A percentile compares a stretch with the other conserved stretches of the same genome.
phyloP scores from a whole-genome alignment of 2,797 vertebrate genomes.

The Microctenopoma stevenorrisi region DNA sequence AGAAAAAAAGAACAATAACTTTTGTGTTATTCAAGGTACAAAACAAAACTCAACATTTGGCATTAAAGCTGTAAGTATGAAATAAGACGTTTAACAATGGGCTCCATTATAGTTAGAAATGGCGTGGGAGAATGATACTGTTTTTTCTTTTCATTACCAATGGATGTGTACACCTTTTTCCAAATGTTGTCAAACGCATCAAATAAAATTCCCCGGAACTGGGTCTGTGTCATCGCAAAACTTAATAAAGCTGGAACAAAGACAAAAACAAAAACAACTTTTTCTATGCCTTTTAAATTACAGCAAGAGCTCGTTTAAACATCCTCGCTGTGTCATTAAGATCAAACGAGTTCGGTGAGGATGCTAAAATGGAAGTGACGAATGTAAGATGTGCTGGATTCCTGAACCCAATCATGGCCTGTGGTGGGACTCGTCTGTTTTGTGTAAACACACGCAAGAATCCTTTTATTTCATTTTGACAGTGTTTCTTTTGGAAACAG shows the following conservation, averaged over 20 bases:
- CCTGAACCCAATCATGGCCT: slow-evolving; percentile 23
- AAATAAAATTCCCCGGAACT: neutral
- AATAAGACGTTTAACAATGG: slow-evolving; percentile 23
- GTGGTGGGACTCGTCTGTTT: slow-evolving; percentile 29
- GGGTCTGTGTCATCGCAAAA: neutral
- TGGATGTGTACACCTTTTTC: neutral
- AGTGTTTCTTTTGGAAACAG: slow-evolving; percentile 6
- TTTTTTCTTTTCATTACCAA: slow-evolving; percentile 4
- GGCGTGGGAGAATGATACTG: slow-evolving; percentile 7
- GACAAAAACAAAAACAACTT: slow-evolving; percentile 1
- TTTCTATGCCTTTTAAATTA: neutral
- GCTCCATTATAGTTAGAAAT: slow-evolving; percentile 13
- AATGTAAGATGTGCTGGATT: slow-evolving; percentile 25
- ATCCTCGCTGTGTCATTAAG: slow-evolving; percentile 4
- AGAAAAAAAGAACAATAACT: slow-evolving; percentile 55
- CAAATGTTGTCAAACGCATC: neutral
- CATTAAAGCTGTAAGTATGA: slow-evolving; percentile 21
- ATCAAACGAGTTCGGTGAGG: slow-evolving; percentile 17
- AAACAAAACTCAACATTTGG: slow-evolving; percentile 48
- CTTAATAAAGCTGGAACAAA: neutral
- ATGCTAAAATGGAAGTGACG: neutral
- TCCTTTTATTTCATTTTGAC: slow-evolving; percentile 33
- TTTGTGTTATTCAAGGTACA: slow-evolving; percentile 37
- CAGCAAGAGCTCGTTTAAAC: neutral
- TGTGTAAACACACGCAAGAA: slow-evolving; percentile 49